Percentiles rank a stretch among this genome's conserved stretches.
These are phyloP conservation scores for Thalassoma bifasciatum DNA, from an alignment of 2,113 vertebrate genomes.

Conservation along the genomic window DNA sequence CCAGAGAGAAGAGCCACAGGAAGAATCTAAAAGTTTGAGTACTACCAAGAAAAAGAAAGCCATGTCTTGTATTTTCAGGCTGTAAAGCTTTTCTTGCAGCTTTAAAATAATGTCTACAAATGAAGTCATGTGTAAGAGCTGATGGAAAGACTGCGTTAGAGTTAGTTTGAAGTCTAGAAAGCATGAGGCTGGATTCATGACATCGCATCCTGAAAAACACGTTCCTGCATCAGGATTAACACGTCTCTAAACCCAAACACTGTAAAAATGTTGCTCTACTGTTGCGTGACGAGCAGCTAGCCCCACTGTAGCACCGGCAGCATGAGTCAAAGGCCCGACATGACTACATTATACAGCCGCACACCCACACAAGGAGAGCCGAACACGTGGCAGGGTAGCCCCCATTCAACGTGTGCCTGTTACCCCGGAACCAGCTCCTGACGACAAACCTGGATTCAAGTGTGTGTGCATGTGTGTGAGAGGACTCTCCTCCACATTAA, in stretches of 20 bases:
- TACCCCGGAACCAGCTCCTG: constrained; percentile 15
- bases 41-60: too few relatives aligned
- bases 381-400: constrained; percentile 37
- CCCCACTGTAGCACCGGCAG: constrained; percentile 23
- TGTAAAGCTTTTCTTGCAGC: too few relatives aligned
- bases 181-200: not conserved
- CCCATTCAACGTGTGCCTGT: constrained; percentile 34
- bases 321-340: constrained; percentile 43
- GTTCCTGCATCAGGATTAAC: not conserved
- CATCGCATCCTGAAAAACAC: not conserved
- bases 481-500: constrained; percentile 38
- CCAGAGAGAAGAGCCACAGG: too few relatives aligned
- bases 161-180: too few relatives aligned
- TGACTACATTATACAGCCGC: constrained; percentile 16
- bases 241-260: not conserved
- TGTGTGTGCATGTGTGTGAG: constrained; percentile 22
- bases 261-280: not conserved
- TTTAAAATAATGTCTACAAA: too few relatives aligned
- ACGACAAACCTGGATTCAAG: not conserved
- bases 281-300: constrained; percentile 3
- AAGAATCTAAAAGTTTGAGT: too few relatives aligned
- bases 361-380: constrained; percentile 4
- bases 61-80: too few relatives aligned
- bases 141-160: too few relatives aligned
- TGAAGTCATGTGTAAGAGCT: too few relatives aligned